A percentile compares a stretch with the other conserved stretches of the same genome.
Evolutionary conservation across 2,113 vertebrate species (phyloP).

Genomic region (Neomonachus schauinslandi): DNA sequence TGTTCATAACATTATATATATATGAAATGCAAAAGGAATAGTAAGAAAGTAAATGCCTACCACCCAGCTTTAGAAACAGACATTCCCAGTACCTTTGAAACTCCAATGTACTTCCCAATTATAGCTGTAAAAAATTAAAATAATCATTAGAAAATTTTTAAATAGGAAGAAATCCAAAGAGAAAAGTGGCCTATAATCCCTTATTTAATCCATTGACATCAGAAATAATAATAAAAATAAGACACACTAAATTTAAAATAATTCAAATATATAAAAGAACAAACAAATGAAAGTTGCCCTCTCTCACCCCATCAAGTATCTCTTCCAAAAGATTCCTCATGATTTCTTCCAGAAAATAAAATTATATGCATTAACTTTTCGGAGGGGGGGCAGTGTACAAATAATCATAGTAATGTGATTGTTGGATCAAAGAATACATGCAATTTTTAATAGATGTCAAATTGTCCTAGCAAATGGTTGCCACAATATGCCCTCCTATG

Average conservation of each 20-base stretch:
- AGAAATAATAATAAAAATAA: conserved; percentile 43
- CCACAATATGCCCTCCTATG: not conserved
- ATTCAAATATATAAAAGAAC: not conserved
- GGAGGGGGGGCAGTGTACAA: not conserved
- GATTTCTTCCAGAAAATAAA: conserved; percentile 41
- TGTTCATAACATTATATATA: not conserved
- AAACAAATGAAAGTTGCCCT: not conserved
- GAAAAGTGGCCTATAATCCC: not conserved
- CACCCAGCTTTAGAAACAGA: not conserved
- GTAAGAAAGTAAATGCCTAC: not conserved
- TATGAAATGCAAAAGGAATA: not conserved
- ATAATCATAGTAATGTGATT: not conserved
- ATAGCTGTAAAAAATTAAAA: not conserved
- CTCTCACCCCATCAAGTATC: not conserved
- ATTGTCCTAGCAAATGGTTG: conserved; percentile 2
- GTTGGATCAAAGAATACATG: not conserved
- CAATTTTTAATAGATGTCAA: not conserved
- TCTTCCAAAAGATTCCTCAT: not conserved
- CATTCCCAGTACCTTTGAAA: not conserved
- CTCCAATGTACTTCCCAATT: not conserved
- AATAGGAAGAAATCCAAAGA: not conserved
- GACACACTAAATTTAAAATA: not conserved
- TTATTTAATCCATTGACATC: not conserved
- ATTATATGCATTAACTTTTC: not conserved
- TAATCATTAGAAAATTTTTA: not conserved